Conservation (phyloP, 2,797 vertebrate species). For the Hapalemur alaotrensis region DNA sequence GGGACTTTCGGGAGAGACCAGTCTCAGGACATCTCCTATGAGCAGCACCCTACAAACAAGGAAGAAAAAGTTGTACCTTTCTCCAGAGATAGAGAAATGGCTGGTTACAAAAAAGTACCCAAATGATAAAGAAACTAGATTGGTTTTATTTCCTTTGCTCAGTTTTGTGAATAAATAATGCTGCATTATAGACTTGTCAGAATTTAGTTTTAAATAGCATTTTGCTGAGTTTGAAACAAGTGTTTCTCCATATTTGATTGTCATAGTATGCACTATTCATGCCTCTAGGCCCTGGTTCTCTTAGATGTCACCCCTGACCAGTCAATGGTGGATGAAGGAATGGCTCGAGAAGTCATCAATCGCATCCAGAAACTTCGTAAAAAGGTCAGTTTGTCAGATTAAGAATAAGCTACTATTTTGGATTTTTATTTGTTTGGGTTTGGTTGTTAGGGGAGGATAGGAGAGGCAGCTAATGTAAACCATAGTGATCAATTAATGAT, state of each 20-base stretch:
- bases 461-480: neutral
- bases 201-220: neutral
- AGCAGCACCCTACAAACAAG: neutral
- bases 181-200: neutral
- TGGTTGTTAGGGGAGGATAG: neutral
- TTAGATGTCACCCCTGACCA: conserved; percentile 95
- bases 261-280: neutral
- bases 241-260: neutral
- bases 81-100: neutral
- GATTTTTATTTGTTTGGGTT: neutral
- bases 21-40: neutral
- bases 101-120: neutral
- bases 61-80: neutral
- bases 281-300: conserved; percentile 92
- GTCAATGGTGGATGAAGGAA: conserved; percentile 97
- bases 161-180: neutral
- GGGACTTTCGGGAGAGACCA: neutral
- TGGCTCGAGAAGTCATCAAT: conserved; percentile 98
- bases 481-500: neutral
- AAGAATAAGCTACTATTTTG: neutral
- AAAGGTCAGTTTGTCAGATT: conserved; percentile 88
- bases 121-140: neutral
- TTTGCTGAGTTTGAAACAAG: neutral
- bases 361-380: conserved; percentile 99
- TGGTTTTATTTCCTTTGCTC: neutral